Conservation (phyloP, 2,113 vertebrate genomes). For the Noctilio leporinus region DNA sequence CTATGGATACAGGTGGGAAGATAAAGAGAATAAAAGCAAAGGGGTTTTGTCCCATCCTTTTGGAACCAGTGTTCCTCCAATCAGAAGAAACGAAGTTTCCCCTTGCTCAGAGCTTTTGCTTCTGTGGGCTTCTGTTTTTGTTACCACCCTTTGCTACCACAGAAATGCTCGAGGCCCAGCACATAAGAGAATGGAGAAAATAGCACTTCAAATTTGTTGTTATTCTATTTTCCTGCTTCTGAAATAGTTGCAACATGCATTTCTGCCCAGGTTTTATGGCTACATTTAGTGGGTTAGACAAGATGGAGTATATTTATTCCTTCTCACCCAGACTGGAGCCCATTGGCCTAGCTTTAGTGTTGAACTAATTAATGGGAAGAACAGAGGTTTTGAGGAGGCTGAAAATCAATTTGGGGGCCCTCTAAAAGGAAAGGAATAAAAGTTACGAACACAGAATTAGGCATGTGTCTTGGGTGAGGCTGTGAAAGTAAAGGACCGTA, state of each 20-base stretch:
- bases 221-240: background rate
- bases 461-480: background rate
- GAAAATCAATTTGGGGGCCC: background rate
- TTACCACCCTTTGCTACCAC: background rate
- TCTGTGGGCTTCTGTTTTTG: background rate
- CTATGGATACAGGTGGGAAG: background rate
- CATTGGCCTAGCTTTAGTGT: background rate
- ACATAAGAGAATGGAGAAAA: background rate
- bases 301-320: background rate
- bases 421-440: background rate
- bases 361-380: constrained; percentile 1
- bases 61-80: background rate
- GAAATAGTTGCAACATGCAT: background rate
- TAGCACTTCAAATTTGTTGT: background rate
- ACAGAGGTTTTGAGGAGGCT: background rate
- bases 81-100: background rate
- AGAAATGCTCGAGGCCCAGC: background rate
- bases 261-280: background rate
- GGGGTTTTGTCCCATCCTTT: background rate
- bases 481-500: background rate
- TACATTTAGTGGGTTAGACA: background rate
- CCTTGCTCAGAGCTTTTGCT: background rate
- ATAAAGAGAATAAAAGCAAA: background rate
- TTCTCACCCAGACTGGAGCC: background rate
- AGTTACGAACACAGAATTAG: background rate